phyloP scores from a whole-genome alignment of 1,140 invertebrate species.

The Zelostemma sp. region DNA sequence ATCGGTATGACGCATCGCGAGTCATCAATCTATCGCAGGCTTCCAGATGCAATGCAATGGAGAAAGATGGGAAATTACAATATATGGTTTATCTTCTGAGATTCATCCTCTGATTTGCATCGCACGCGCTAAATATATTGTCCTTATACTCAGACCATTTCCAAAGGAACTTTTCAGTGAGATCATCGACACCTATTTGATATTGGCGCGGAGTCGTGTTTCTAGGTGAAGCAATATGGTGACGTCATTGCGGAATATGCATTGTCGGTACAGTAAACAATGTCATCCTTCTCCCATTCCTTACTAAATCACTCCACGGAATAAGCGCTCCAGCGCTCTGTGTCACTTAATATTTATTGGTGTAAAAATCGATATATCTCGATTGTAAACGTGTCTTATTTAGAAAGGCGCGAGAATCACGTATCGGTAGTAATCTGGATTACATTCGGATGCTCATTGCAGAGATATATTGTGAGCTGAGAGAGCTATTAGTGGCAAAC shows the following conservation, averaged over 20 bases:
- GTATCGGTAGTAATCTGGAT: conserved; percentile 19
- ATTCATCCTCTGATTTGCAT: conserved; percentile 28
- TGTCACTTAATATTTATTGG: conserved; percentile 30
- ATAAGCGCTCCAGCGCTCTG: conserved; percentile 11
- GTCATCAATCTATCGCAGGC: conserved; percentile 10
- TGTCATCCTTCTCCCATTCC: conserved; percentile 7
- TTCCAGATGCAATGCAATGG: not conserved
- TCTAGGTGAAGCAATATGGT: conserved; percentile 28
- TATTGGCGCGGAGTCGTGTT: conserved; percentile 10
- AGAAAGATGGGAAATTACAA: conserved; percentile 13
- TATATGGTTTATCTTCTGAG: conserved; percentile 33
- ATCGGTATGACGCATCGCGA: conserved; percentile 31
- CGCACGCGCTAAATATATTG: not conserved
- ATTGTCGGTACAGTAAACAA: conserved; percentile 9
- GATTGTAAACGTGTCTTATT: conserved; percentile 19
- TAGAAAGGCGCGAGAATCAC: conserved; percentile 22
- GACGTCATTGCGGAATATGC: conserved; percentile 17
- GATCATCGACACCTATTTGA: conserved; percentile 21
- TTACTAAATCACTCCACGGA: conserved; percentile 13
- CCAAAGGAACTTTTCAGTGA: conserved; percentile 22
- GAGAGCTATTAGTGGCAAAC: conserved; percentile 9
- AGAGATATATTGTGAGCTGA: not conserved
- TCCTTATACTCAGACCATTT: not conserved
- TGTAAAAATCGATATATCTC: conserved; percentile 18
- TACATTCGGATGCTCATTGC: conserved; percentile 7